These are phyloP conservation scores for Acomys russatus DNA, from an alignment of 2,797 vertebrate species.

Conservation along the genomic window DNA sequence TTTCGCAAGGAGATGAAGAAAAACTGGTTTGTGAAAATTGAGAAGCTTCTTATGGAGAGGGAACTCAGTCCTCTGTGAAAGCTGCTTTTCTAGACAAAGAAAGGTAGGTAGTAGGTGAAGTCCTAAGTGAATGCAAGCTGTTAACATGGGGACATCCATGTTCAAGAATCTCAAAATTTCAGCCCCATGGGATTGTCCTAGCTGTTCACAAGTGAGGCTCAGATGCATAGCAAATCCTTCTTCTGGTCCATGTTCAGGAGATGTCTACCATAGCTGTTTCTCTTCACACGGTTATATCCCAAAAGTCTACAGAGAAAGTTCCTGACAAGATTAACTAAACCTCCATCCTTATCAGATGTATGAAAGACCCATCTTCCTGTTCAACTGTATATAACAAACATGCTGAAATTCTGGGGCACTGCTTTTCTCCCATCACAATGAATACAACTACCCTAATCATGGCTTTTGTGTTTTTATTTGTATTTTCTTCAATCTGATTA, in stretches of 20 bases:
- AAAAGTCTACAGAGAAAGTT: background rate
- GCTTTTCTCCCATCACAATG: too few species aligned
- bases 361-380: background rate
- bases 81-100: background rate
- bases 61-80: background rate
- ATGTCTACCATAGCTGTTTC: background rate
- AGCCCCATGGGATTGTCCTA: too few species aligned
- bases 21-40: slow-evolving; percentile 19
- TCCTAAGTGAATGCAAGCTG: background rate
- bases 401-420: background rate
- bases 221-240: background rate
- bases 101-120: background rate
- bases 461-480: background rate
- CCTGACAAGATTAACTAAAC: background rate
- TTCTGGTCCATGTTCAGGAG: background rate
- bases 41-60: background rate
- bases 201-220: background rate
- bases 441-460: background rate
- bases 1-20: slow-evolving; percentile 54
- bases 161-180: too few species aligned
- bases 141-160: background rate
- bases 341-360: background rate
- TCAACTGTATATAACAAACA: background rate
- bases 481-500: background rate
- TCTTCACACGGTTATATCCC: background rate